Base-by-base conservation (phyloP, 2,888 invertebrate genomes). In the Podotricha telesiphe region DNA sequence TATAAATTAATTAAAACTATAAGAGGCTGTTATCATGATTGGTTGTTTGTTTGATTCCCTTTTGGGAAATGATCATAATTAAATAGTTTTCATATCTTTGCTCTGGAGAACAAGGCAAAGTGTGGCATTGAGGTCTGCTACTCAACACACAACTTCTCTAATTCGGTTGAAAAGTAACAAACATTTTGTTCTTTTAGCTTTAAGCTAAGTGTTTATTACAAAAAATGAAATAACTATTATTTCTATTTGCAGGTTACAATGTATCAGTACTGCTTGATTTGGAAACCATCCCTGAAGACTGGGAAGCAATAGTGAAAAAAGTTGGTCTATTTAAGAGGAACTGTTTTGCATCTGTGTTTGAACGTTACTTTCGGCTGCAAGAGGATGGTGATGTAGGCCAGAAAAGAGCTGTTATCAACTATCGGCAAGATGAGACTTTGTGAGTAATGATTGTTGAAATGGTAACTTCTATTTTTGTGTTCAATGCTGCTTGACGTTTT, bases 341-440 rank as follows among this genome's bases (percentile, higher is more conserved):
- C 93, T 99, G 99, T 93, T 99, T 99, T 92, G 99, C 99, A 56
- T 99, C 99, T 17, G 99, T 99, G 71, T 99, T 99, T 93, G 99
- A 99, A 89, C 99, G 99, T 86, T 99, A 99, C 94, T 99, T 99
- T 92, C 97, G 99, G 86, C 98, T 98, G 89, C 99, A 99, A 82
- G 98, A 98, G 86, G 95, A 96, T 78, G 99, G 98, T 0, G 96
- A 97, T 82, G 96, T 97, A 80, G 96, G 97, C 37, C 97, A 98
- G 80, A 97, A 98, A 89, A 95, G 98, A 79, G 99, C 99, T 69
- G 98, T 99, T 76, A 99, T 99, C 87, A 98, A 99, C 91, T 99
- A 99, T 89, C 95, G 99, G 80, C 98, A 98, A 87, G 99, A 99
- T 94, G 99, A 99, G 94, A 99, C 99, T 65, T 95, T 99, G 99